Conservation (phyloP, 2,113 vertebrate genomes). For the Bubalus kerabau region DNA sequence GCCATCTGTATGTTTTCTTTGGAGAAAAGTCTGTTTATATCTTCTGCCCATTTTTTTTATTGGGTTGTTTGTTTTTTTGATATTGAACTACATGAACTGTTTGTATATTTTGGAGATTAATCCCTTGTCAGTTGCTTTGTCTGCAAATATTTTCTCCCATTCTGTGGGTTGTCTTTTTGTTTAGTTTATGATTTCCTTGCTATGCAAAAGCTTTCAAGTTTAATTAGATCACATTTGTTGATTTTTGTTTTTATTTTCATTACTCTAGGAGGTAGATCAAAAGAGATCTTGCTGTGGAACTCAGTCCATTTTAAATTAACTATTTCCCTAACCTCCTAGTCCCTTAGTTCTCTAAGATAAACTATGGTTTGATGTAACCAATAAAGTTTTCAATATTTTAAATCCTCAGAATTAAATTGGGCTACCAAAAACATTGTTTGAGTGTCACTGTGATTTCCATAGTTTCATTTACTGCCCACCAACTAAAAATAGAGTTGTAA, state of each 20-base stretch:
- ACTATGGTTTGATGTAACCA: background rate
- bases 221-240: background rate
- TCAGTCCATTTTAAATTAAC: background rate
- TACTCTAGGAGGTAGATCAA: background rate
- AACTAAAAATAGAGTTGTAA: background rate
- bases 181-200: background rate
- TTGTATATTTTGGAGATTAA: background rate
- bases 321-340: background rate
- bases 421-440: background rate
- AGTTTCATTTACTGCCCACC: background rate
- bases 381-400: conserved; percentile 1
- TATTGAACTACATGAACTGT: background rate
- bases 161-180: background rate
- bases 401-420: background rate
- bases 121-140: background rate
- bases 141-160: background rate
- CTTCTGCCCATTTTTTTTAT: background rate
- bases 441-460: background rate
- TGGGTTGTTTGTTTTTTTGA: background rate
- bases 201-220: background rate
- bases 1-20: background rate
- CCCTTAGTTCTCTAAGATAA: background rate
- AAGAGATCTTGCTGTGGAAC: background rate
- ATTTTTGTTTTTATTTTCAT: background rate
- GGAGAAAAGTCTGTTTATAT: background rate